Evolutionary conservation across 2,797 vertebrate genomes (phyloP), one percentile per base, ranked within the genome.

Genomic region (Pelobates cultripes): DNA sequence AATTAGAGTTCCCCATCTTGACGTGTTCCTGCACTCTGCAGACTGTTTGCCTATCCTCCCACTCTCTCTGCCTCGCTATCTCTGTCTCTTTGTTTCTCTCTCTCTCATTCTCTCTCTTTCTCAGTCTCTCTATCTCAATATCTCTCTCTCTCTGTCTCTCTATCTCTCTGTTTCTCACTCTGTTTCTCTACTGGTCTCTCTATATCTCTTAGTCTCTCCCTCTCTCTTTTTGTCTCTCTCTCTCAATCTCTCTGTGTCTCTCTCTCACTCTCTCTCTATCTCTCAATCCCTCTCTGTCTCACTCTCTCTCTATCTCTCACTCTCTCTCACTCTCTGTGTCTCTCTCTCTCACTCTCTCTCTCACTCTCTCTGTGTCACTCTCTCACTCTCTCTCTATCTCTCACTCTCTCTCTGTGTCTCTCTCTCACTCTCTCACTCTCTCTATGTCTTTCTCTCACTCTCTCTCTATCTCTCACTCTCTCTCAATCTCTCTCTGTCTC

Each of bases 1-100:
- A 79, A 83, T 79, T 69, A 75, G 77, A 13, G 41, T 44, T 17
- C 41, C 41, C 45, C 45, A 47, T 70, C 53, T 42, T 7, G 7
- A 47, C 45, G 45, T 47, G 45, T 47, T 5, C 17, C 61, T 45
- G 73, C 15, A 57, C 67, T 57, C 70, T 74, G 53, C 66, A 51
- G 51, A 40, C 70, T 40, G 51, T 43, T 53, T 41, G 28, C 28
- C 28, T 28, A 28, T 28, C 28, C 28, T 2, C 28, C 28, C 28
- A 28, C 70, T 47, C 64, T 41, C 66, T 70, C 71, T 53, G 43
- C 28, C 45, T 47, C 5, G 5, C 45, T 47, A 10, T 47, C 45
- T 47, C 45, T 47, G 5, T 10, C 45, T 5, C 45, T 47, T 5
- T 47, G 5, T 47, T 10, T 47, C 5, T 28, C 28, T 28, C 28